Evolutionary conservation across 1,140 invertebrate species (phyloP), one percentile per base, ranked within the genome.

Genomic region (Holcopasites calliopsidis): DNA sequence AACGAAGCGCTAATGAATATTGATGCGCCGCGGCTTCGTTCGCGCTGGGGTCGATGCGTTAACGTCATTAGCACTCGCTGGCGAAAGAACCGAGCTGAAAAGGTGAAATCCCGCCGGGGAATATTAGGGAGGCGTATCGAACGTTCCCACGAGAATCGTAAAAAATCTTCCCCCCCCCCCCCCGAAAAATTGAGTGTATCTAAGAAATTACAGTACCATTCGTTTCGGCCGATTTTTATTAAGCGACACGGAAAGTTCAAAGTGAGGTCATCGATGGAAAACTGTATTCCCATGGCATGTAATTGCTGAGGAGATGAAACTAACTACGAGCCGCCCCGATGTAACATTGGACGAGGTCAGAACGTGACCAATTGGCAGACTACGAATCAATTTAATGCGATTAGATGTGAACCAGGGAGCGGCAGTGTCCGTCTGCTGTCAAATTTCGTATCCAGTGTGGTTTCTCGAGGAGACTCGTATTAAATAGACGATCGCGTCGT

Each of bases 1-100:
- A 74, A 79, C 73, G 71, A 76, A 55, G 64, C 66, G 69, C 83
- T 87, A 88, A 90, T 88, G 88, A 89, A 88, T 88, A 89, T 89
- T 86, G 85, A 88, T 86, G 86, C 26, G 49, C 47, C 40, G 57
- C 64, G 42, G 52, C 72, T 73, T 57, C 62, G 58, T 58, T 65
- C 35, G 49, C 68, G 72, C 80, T 73, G 76, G 74, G 86, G 84
- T 85, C 83, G 83, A 80, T 85, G 83, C 84, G 88, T 90, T 90
- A 90, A 85, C 86, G 84, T 86, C 86, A 88, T 88, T 88, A 89
- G 88, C 87, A 84, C 82, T 76, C 78, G 16, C 33, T 66, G 2
- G 3, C 11, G 10, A 31, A 31, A 28, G 31, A 28, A 54, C 28
- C 13, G 5, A 38, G 13, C 5, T 18, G 23, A 65, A 69, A 61